Evolutionary conservation across 2,113 vertebrate genomes (phyloP).

Genomic region (Pseudorhombus dupliciocellatus): DNA sequence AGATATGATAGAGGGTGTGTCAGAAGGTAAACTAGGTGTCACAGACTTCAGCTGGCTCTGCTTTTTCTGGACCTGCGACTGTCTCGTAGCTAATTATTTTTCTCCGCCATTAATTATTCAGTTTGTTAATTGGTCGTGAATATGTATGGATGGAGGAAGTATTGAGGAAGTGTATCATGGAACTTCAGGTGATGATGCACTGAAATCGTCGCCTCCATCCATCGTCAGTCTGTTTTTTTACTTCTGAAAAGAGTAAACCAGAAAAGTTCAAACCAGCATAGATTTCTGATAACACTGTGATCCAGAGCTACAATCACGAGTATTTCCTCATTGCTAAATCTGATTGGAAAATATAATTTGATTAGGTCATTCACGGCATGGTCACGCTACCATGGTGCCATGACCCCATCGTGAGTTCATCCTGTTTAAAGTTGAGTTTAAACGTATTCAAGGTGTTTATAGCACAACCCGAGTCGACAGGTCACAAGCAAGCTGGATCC

Average conservation of each 20-base stretch:
- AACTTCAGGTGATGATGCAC: no score
- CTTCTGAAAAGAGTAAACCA: neutral
- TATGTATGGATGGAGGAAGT: no score
- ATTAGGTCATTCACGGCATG: neutral
- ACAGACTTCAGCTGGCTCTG: neutral
- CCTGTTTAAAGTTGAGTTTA: neutral
- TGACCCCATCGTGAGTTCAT: neutral
- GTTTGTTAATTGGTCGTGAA: neutral
- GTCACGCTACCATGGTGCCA: neutral
- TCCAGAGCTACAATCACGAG: neutral
- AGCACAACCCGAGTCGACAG: no score
- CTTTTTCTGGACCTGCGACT: neutral
- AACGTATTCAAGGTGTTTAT: neutral
- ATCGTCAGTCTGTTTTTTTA: neutral
- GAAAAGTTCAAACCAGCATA: neutral
- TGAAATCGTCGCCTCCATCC: neutral
- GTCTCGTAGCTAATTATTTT: neutral
- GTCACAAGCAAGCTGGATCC: no score
- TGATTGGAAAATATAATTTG: neutral
- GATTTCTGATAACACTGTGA: neutral
- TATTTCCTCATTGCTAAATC: constrained; percentile 2
- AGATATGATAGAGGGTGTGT: constrained; percentile 16
- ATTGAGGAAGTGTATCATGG: no score
- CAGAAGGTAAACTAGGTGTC: constrained; percentile 65
- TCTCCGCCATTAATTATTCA: neutral